Evolutionary conservation across 2,888 invertebrate species (phyloP).

Genomic region (Mallateleia sp.): DNA sequence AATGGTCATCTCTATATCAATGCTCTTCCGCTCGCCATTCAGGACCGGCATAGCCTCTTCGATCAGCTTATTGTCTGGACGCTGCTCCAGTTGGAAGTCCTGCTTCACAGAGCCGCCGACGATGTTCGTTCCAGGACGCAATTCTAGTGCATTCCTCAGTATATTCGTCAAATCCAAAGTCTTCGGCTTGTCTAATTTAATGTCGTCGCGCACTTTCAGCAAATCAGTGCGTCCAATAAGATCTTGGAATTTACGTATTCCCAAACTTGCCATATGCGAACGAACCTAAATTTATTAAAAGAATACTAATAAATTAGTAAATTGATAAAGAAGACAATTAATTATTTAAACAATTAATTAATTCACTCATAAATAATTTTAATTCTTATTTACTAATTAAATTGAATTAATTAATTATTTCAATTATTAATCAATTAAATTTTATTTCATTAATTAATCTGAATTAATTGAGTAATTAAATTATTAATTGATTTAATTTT

Average conservation of each 20-base stretch:
- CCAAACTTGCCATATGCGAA: constrained; percentile 96
- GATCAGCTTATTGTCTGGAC: constrained; percentile 95
- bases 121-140: constrained; percentile 97
- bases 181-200: constrained; percentile 94
- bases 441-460: too few relatives aligned
- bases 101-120: constrained; percentile 96
- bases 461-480: too few relatives aligned
- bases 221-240: constrained; percentile 98
- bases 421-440: too few relatives aligned
- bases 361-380: too few relatives aligned
- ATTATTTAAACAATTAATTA: too few relatives aligned
- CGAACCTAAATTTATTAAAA: constrained; percentile 92
- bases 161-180: constrained; percentile 96
- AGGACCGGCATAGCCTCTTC: constrained; percentile 94
- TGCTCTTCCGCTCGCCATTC: constrained; percentile 92
- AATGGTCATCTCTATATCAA: constrained; percentile 95
- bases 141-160: constrained; percentile 96
- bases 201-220: constrained; percentile 93
- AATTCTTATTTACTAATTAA: too few relatives aligned
- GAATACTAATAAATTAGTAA: too few relatives aligned
- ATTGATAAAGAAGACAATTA: constrained; percentile 18
- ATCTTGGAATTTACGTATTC: constrained; percentile 96
- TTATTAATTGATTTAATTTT: too few relatives aligned
- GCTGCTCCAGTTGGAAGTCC: constrained; percentile 96
- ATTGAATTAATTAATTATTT: too few relatives aligned